Evolutionary conservation across 1,140 invertebrate genomes (phyloP).

Genomic region (Cyclina sinensis): DNA sequence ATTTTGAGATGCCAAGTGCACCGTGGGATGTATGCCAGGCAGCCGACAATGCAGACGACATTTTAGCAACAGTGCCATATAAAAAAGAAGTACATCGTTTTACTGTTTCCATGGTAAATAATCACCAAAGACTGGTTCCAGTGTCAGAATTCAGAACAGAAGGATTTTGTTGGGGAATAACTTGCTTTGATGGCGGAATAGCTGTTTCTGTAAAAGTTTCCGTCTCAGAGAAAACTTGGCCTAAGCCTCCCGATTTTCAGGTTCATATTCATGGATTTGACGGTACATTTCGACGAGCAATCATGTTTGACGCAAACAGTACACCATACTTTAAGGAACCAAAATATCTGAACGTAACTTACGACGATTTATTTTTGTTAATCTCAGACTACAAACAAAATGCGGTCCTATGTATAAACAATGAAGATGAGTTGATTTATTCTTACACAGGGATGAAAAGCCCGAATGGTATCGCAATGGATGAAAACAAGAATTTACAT

Average conservation of each 20-base stretch:
- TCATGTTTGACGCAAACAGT: slow-evolving; percentile 31
- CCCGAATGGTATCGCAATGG: slow-evolving; percentile 64
- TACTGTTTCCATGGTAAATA: neutral
- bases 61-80: slow-evolving; percentile 55
- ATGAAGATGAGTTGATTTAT: slow-evolving; percentile 62
- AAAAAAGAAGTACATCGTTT: slow-evolving; percentile 40
- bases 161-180: slow-evolving; percentile 63
- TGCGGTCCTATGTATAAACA: slow-evolving; percentile 57
- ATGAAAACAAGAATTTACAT: slow-evolving; percentile 57
- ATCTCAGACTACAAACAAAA: slow-evolving; percentile 64
- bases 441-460: slow-evolving; percentile 46
- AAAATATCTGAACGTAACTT: slow-evolving; percentile 62
- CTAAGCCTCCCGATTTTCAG: slow-evolving; percentile 57
- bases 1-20: slow-evolving; percentile 47
- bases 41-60: slow-evolving; percentile 3
- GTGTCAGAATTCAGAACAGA: slow-evolving; percentile 28
- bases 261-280: slow-evolving; percentile 57
- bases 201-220: slow-evolving; percentile 51
- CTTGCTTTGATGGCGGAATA: slow-evolving; percentile 59
- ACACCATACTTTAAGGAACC: slow-evolving; percentile 54
- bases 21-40: slow-evolving; percentile 61
- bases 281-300: slow-evolving; percentile 57
- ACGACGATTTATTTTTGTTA: slow-evolving; percentile 61
- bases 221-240: slow-evolving; percentile 32
- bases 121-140: neutral